Evolutionary conservation across 2,888 invertebrate species (phyloP), one percentile per base, ranked within the genome.

Genomic region (Xanthorhoe designata): DNA sequence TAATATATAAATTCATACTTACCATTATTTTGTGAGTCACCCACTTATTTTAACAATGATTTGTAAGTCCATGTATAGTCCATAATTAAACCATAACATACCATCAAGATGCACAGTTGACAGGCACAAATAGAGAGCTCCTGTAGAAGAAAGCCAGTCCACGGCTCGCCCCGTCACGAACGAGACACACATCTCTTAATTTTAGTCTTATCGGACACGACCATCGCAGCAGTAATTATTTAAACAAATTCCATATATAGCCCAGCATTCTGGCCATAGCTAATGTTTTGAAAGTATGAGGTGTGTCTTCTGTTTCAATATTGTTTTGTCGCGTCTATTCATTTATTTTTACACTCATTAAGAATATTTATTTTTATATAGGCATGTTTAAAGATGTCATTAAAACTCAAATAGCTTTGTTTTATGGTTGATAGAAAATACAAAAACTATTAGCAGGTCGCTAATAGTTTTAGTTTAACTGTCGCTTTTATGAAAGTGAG

Each of bases 201-300:
- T 88, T 85, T 83, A 82, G 73, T 80, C 70, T 83, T 87, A 91
- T 90, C 91, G 73, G 69, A 84, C 89, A 88, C 89, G 86, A 89
- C 87, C 81, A 91, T 90, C 90, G 73, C 51, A 17, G 69, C 74
- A 74, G 78, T 87, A 84, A 88, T 85, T 89, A 86, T 84, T 84
- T 81, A 82, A 83, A 83, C 80, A 81, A 83, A 85, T 85, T 83
- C 76, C 81, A 79, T 68, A 24, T 73, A 73, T 73, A 68, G 59
- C 53, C 57, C 52, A 57, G 61, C 56, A 64, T 65, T 64, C 55
- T 68, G 19, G 63, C 45, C 13, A 38, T 53, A 42, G 42, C 42
- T 53, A 15, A 45, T 7, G 51, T n/a, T 10, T 17, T 38, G 15
- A 17, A 47, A 32, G 32, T 17, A 9, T 29, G 5, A 52, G n/a